Evolutionary conservation across 1,140 invertebrate genomes (phyloP).

Genomic region (Acromyrmex echinatior): DNA sequence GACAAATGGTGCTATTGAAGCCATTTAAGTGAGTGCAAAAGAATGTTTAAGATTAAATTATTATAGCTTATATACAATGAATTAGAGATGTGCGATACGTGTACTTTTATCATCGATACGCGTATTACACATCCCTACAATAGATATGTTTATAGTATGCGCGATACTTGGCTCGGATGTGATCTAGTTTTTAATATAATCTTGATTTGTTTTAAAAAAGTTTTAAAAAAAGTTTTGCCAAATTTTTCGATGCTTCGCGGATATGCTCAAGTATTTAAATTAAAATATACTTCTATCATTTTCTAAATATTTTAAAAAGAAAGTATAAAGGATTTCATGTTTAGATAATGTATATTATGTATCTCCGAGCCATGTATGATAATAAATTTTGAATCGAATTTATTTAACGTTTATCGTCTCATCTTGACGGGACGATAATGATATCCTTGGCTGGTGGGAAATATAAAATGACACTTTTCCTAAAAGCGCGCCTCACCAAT

Average conservation of each 20-base stretch:
- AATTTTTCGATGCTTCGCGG: no score
- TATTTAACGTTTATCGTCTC: neutral
- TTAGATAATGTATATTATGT: neutral
- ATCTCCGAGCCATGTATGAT: neutral
- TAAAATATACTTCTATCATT: neutral
- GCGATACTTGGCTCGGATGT: neutral
- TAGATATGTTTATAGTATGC: neutral
- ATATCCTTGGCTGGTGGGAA: neutral
- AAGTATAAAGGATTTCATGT: neutral
- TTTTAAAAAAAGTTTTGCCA: neutral
- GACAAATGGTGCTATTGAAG: neutral
- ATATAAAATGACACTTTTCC: neutral
- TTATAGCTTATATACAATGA: neutral
- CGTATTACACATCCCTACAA: no score
- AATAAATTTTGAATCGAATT: constrained; percentile 24
- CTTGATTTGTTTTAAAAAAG: neutral
- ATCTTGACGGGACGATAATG: neutral
- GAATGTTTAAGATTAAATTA: constrained; percentile 17
- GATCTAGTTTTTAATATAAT: constrained; percentile 2
- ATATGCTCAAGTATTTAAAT: neutral
- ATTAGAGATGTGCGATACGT: no score
- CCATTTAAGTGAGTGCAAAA: neutral
- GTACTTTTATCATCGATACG: no score
- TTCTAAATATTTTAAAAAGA: constrained; percentile 16
- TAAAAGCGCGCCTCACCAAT: neutral